Percentiles rank a stretch among this genome's conserved stretches.
These are phyloP conservation scores for Felis chaus DNA, from an alignment of 2,113 vertebrate species.

Conservation along the genomic window DNA sequence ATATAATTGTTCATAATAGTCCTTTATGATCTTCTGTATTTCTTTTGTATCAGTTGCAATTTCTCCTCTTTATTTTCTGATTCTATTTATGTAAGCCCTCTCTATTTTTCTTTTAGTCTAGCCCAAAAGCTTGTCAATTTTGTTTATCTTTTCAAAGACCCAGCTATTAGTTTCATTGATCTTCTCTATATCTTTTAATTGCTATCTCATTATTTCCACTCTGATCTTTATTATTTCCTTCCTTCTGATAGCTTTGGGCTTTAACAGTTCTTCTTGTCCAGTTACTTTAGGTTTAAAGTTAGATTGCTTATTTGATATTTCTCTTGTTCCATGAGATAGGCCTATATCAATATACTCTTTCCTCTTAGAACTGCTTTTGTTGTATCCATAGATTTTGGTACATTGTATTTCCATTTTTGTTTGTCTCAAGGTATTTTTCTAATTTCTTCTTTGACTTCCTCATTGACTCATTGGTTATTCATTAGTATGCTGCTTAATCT, in stretches of 20 bases:
- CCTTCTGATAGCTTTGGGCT: background rate
- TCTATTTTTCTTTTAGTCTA: background rate
- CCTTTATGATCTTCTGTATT: background rate
- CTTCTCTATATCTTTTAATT: background rate
- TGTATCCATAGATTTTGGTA: background rate
- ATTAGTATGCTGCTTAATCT: background rate
- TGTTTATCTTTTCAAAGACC: background rate
- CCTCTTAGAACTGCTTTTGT: background rate
- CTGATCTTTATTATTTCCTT: background rate
- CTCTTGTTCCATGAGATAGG: background rate
- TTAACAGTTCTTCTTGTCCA: background rate
- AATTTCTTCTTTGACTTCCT: background rate
- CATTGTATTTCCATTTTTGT: background rate
- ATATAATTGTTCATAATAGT: background rate
- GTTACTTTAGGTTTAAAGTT: background rate
- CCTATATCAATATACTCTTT: background rate
- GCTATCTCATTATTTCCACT: background rate
- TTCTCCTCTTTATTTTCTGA: background rate
- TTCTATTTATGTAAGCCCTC: background rate
- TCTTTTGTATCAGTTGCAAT: background rate
- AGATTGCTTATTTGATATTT: background rate
- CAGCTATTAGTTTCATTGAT: background rate
- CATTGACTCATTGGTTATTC: background rate
- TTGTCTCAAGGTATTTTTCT: background rate
- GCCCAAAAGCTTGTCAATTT: background rate